Conservation (phyloP, 2,888 invertebrate species). For the Girardia tigrina region DNA sequence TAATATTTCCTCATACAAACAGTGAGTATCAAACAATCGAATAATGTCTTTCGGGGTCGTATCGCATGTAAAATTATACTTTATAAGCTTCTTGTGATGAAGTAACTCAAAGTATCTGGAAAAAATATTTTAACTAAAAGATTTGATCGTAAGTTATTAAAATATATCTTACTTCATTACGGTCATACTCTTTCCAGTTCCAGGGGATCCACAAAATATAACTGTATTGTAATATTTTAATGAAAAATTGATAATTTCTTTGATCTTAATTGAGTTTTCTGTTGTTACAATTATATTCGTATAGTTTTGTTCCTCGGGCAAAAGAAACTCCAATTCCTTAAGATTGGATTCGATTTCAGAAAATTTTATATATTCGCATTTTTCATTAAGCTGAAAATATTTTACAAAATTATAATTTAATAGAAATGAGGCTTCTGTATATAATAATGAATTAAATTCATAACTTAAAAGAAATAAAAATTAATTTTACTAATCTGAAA, state of each 20-base stretch:
- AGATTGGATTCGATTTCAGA: no score
- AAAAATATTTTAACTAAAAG: background rate
- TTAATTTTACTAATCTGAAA: no score
- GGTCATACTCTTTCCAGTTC: background rate
- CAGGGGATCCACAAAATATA: conserved; percentile 7
- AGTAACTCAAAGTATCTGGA: background rate
- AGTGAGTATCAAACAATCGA: background rate
- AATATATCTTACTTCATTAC: background rate
- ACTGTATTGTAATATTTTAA: background rate
- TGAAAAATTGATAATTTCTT: background rate
- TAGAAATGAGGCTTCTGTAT: no score
- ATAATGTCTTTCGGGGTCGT: background rate
- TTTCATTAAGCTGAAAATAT: no score
- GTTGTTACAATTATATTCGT: background rate
- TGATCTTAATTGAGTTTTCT: background rate
- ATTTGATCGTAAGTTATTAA: background rate
- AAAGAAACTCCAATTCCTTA: background rate
- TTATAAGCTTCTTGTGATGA: background rate
- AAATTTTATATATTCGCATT: no score
- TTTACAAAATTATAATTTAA: no score
- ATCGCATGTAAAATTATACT: background rate
- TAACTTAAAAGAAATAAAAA: no score
- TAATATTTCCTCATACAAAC: background rate
- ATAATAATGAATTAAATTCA: no score
- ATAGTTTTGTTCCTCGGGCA: background rate